Evolutionary conservation across 2,888 invertebrate genomes (phyloP).

Genomic region (Cheilosia soror): DNA sequence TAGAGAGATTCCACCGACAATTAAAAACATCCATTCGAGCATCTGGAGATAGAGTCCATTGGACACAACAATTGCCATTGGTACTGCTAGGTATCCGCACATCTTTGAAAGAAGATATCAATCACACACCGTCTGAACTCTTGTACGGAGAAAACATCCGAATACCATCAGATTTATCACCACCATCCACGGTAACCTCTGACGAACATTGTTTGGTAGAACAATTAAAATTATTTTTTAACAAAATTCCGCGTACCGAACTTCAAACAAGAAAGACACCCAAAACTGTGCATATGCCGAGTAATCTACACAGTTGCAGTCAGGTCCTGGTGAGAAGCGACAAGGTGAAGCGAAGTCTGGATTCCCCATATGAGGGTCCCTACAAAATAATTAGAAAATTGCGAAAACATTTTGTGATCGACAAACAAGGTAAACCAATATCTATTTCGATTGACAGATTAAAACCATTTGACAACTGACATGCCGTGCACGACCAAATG

Average conservation of each 20-base stretch:
- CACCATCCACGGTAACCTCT: neutral
- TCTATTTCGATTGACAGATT: neutral
- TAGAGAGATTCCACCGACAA: constrained; percentile 27
- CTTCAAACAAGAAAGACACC: neutral
- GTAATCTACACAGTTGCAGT: neutral
- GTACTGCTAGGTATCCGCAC: constrained; percentile 25
- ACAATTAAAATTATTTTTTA: constrained; percentile 2
- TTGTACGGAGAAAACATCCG: constrained; percentile 33
- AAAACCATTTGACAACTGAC: neutral
- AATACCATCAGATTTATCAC: constrained; percentile 13
- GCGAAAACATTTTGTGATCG: neutral
- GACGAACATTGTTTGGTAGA: neutral
- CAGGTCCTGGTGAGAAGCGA: neutral
- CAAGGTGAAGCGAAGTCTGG: neutral
- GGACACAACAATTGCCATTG: constrained; percentile 12
- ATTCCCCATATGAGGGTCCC: neutral
- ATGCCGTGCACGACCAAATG: neutral
- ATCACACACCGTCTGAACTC: constrained; percentile 33
- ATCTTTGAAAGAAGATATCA: constrained; percentile 11
- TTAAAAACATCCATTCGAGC: constrained; percentile 19
- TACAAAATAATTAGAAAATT: neutral
- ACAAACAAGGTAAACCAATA: neutral
- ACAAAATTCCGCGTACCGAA: neutral
- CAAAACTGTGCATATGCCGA: neutral
- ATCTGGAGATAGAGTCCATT: neutral